A percentile compares a stretch with the other conserved stretches of the same genome.
Evolutionary conservation across 2,113 vertebrate species (phyloP).

Genomic region (Crotalus tigris): DNA sequence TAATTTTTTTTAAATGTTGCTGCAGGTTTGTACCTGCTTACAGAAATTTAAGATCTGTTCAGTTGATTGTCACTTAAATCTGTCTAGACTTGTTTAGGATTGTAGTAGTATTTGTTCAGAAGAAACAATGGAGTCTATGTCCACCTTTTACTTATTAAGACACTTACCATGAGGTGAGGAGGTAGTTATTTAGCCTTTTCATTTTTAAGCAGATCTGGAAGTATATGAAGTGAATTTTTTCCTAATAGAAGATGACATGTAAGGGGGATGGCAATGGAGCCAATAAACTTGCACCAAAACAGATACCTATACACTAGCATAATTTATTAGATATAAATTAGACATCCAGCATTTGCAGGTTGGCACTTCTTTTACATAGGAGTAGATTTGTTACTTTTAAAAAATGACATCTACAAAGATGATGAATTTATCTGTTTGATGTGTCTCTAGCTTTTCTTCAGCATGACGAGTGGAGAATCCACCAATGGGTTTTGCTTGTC

Average conservation of each 20-base stretch:
- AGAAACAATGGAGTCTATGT: not conserved
- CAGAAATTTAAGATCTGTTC: not conserved
- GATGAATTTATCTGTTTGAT: not conserved
- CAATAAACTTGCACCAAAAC: not conserved
- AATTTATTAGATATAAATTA: not conserved
- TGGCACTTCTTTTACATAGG: not conserved
- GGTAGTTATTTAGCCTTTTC: not conserved
- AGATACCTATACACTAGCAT: not conserved
- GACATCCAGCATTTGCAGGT: not conserved
- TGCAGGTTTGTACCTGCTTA: not conserved
- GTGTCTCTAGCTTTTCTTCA: not conserved
- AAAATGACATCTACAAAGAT: not conserved
- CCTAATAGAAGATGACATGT: not conserved
- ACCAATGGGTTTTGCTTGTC: too few species aligned
- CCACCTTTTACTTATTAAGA: not conserved
- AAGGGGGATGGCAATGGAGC: too few species aligned
- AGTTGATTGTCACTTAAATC: not conserved
- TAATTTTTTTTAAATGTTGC: not conserved
- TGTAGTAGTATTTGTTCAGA: not conserved
- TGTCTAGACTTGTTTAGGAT: not conserved
- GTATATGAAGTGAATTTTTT: not conserved
- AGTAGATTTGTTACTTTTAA: not conserved
- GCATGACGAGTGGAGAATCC: too few species aligned
- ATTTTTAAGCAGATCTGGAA: not conserved
- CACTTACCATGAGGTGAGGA: not conserved